Conservation (phyloP, 2,888 invertebrate genomes). For the Acronicta alni region DNA sequence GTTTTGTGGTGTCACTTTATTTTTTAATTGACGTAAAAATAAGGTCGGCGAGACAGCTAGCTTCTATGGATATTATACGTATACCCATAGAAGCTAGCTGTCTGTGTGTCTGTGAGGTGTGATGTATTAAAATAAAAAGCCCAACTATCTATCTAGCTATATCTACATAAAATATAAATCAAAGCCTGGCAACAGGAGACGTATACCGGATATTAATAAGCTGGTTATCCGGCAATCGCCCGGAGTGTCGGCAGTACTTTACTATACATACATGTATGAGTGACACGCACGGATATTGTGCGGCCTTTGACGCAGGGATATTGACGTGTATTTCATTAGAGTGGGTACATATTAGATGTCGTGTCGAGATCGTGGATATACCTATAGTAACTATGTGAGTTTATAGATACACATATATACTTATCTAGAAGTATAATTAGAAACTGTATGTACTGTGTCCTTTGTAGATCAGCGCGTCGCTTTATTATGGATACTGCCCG, state of each 20-base stretch:
- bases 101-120: too few species aligned
- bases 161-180: constrained; percentile 58
- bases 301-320: constrained; percentile 46
- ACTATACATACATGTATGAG: constrained; percentile 41
- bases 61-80: too few species aligned
- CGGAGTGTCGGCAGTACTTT: constrained; percentile 61
- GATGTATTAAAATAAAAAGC: too few species aligned
- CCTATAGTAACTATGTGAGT: neutral
- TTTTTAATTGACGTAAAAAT: constrained; percentile 5
- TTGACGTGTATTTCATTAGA: constrained; percentile 52
- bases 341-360: constrained; percentile 19
- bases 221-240: constrained; percentile 77
- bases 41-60: neutral
- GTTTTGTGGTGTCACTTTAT: constrained; percentile 36
- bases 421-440: too few species aligned
- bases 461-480: too few species aligned
- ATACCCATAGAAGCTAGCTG: too few species aligned
- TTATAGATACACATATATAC: too few species aligned
- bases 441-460: too few species aligned
- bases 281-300: constrained; percentile 54
- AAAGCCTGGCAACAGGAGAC: constrained; percentile 54
- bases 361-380: constrained; percentile 5
- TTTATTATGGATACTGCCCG: too few species aligned
- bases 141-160: constrained; percentile 14
- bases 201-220: constrained; percentile 79